Conservation (phyloP, 2,888 invertebrate genomes). For the Leptinotarsa tumamoca region DNA sequence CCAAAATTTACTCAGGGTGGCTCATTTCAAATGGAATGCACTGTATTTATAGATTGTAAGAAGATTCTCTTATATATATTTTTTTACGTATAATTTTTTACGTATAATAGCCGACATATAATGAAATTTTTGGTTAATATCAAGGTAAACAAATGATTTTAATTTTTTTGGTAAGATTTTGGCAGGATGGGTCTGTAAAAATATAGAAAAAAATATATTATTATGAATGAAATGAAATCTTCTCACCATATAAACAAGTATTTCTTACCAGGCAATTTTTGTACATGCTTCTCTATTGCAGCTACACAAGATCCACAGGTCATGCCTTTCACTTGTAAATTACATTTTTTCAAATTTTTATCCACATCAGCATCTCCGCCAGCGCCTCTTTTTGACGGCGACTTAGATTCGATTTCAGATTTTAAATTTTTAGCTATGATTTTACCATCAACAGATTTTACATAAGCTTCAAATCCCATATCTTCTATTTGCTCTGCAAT, state of each 20-base stretch:
- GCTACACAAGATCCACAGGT: constrained; percentile 96
- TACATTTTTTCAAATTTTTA: constrained; percentile 69
- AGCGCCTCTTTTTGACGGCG: constrained; percentile 27
- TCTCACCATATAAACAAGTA: too few relatives aligned
- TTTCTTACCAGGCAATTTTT: constrained; percentile 77
- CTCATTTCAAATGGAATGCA: too few relatives aligned
- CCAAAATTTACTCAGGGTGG: too few relatives aligned
- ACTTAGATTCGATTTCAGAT: constrained; percentile 6
- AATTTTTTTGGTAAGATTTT: too few relatives aligned
- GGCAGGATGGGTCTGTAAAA: too few relatives aligned
- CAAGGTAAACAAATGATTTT: too few relatives aligned
- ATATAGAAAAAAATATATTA: too few relatives aligned
- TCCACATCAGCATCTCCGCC: constrained; percentile 26
- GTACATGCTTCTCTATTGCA: constrained; percentile 93
- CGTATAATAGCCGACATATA: too few relatives aligned
- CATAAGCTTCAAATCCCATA: constrained; percentile 82
- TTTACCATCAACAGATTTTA: constrained; percentile 66
- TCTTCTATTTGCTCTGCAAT: constrained; percentile 80
- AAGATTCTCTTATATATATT: too few relatives aligned
- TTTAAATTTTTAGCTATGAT: constrained; percentile 39
- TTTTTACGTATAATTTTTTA: too few relatives aligned
- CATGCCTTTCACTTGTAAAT: constrained; percentile 88
- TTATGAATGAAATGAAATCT: background rate
- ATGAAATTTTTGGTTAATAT: too few relatives aligned
- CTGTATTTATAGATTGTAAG: too few relatives aligned